Conservation (phyloP, 2,113 vertebrate genomes). For the Pipa parva region DNA sequence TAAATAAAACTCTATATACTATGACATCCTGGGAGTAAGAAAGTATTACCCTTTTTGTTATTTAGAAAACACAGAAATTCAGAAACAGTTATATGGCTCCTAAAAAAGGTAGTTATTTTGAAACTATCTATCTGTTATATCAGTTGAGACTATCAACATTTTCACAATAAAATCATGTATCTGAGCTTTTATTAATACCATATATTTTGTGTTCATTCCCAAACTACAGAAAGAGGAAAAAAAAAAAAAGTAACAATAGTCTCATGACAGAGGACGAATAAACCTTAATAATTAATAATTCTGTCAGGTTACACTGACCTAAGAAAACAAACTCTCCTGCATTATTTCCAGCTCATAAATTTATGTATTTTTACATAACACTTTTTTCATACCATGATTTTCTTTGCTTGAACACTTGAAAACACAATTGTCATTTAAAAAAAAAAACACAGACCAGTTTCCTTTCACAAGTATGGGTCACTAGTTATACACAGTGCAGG, state of each 20-base stretch:
- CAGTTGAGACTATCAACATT: not conserved
- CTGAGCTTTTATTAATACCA: not conserved
- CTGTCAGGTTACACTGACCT: constrained; percentile 16
- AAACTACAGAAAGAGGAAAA: not conserved
- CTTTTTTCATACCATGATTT: not conserved
- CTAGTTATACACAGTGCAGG: no score
- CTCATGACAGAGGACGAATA: not conserved
- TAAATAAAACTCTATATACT: no score
- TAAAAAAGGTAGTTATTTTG: not conserved
- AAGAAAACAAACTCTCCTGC: not conserved
- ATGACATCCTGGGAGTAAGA: no score
- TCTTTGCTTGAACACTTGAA: not conserved
- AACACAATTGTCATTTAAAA: not conserved
- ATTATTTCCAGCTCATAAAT: not conserved
- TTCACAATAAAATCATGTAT: not conserved
- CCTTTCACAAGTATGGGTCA: no score
- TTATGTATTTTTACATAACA: no score
- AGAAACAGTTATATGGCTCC: not conserved
- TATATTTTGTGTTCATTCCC: not conserved
- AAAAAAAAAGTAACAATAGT: no score
- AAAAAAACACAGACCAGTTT: no score
- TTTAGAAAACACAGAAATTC: no score
- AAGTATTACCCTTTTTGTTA: no score
- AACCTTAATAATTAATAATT: constrained; percentile 11
- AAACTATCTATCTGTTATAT: not conserved